A percentile compares a stretch with the other conserved stretches of the same genome.
phyloP scores from a whole-genome alignment of 2,797 vertebrate species.

The Poeciliopsis paucimaculata region DNA sequence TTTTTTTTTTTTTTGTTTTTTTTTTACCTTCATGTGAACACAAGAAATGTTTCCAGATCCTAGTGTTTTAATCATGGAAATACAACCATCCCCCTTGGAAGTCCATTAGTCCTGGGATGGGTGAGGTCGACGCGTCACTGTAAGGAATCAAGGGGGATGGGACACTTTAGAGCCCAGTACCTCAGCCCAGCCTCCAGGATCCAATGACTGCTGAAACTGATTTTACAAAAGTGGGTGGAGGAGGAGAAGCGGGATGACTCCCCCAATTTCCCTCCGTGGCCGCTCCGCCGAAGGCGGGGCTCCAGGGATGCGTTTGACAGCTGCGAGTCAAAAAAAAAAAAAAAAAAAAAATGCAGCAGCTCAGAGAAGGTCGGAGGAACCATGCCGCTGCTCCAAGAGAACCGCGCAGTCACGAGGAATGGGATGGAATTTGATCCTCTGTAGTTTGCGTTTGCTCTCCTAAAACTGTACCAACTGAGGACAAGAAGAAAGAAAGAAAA shows the following conservation, averaged over 20 bases:
- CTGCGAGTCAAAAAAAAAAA: slow-evolving; percentile 69
- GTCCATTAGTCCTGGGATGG: slow-evolving; percentile 55
- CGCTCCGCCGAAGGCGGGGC: slow-evolving; percentile 61
- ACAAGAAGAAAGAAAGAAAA: background rate
- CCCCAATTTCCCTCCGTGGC: slow-evolving; percentile 37
- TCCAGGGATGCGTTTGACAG: slow-evolving; percentile 74
- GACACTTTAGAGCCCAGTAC: slow-evolving; percentile 33
- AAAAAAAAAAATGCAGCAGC: slow-evolving; percentile 49
- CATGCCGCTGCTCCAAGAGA: slow-evolving; percentile 57
- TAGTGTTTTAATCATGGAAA: slow-evolving; percentile 23
- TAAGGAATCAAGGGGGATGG: slow-evolving; percentile 72
- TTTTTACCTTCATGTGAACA: background rate
- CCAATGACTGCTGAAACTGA: slow-evolving; percentile 59
- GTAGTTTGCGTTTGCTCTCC: slow-evolving; percentile 34
- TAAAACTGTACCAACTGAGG: slow-evolving; percentile 31
- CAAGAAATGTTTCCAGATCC: slow-evolving; percentile 9
- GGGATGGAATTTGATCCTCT: slow-evolving; percentile 39
- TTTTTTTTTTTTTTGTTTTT: background rate
- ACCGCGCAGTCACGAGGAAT: slow-evolving; percentile 28
- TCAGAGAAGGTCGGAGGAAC: slow-evolving; percentile 33
- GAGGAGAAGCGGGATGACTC: slow-evolving; percentile 28
- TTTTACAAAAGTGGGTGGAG: slow-evolving; percentile 35
- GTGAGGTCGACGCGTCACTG: slow-evolving; percentile 67
- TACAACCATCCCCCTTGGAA: slow-evolving; percentile 27
- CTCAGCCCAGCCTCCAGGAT: slow-evolving; percentile 30